Evolutionary conservation across 2,113 vertebrate species (phyloP).

Genomic region (Tragelaphus imberbis): DNA sequence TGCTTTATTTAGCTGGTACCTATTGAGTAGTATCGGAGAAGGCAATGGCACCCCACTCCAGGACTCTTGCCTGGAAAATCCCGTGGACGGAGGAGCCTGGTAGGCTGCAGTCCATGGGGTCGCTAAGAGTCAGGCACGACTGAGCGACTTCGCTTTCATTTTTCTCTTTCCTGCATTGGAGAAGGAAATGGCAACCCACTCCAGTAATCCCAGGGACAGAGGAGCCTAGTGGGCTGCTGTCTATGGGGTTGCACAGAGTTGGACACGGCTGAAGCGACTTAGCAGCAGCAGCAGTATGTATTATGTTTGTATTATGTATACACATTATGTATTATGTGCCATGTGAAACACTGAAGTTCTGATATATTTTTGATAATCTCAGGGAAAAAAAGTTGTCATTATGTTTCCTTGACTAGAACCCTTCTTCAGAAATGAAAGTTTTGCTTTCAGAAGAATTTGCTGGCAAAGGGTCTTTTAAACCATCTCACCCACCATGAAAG

Average conservation of each 20-base stretch:
- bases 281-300: no score
- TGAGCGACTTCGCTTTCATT: no score
- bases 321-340: not conserved
- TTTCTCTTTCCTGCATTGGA: no score
- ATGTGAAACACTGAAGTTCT: not conserved
- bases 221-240: no score
- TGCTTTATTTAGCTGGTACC: slow-evolving; percentile 5
- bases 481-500: not conserved
- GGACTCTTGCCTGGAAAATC: no score
- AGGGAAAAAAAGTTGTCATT: not conserved
- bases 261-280: no score
- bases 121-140: no score
- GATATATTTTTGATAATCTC: not conserved
- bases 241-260: not conserved
- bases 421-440: slow-evolving; percentile 30
- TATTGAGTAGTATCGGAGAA: not conserved
- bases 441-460: slow-evolving; percentile 29
- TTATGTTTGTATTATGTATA: not conserved
- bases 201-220: no score
- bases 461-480: not conserved
- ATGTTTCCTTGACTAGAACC: not conserved
- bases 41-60: no score
- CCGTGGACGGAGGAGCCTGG: no score
- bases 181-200: no score
- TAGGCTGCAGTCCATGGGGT: no score